Evolutionary conservation across 2,888 invertebrate species (phyloP).

Genomic region (Rotaria magnacalcarata): DNA sequence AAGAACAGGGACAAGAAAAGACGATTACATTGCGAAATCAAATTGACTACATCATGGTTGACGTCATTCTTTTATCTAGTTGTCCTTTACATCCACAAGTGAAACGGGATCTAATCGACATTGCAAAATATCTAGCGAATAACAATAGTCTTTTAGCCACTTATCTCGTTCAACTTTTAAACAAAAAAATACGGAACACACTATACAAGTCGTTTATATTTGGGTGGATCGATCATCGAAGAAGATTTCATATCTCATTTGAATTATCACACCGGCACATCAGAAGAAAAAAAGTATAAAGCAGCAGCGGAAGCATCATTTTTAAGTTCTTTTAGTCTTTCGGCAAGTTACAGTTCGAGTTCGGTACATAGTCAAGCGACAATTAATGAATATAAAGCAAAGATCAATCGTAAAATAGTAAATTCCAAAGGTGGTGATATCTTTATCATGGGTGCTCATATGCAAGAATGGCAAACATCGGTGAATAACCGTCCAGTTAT

Average conservation of each 20-base stretch:
- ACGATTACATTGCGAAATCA: not conserved
- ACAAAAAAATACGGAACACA: constrained; percentile 24
- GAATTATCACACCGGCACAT: not conserved
- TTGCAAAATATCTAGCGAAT: not conserved
- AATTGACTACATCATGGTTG: not conserved
- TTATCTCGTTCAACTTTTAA: not conserved
- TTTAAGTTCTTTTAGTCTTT: not conserved
- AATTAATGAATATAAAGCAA: not conserved
- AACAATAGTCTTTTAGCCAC: not conserved
- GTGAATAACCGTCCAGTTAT: not conserved
- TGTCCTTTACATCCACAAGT: not conserved
- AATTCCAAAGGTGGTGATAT: not conserved
- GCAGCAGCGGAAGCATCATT: constrained; percentile 15
- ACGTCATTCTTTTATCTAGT: not conserved
- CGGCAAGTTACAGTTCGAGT: not conserved
- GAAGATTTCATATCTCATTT: not conserved
- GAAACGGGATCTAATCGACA: not conserved
- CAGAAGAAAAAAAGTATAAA: not conserved
- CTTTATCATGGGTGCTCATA: not conserved
- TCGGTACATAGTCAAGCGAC: not conserved
- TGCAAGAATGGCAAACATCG: not conserved
- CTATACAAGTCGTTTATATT: not conserved
- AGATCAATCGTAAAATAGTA: not conserved
- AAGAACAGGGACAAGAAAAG: not conserved
- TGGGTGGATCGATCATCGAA: not conserved